Conservation (phyloP, 2,113 vertebrate genomes). For the Colaptes auratus region DNA sequence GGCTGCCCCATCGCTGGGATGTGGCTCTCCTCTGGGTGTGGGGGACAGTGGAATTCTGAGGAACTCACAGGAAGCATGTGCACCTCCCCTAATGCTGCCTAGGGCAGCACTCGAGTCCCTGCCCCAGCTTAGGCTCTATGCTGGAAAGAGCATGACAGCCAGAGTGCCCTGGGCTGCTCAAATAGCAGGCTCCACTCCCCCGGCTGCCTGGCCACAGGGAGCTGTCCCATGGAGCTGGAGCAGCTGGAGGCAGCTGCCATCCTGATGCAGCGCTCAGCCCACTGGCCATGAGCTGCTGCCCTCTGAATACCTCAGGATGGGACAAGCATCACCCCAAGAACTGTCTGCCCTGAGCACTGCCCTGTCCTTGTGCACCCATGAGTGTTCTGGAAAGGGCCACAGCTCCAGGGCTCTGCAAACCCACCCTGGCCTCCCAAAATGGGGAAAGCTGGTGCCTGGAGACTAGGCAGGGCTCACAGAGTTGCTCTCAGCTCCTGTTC, state of each 20-base stretch:
- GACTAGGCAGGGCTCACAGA: neutral
- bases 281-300: accelerated
- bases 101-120: neutral
- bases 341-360: neutral
- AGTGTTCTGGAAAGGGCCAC: neutral
- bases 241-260: neutral
- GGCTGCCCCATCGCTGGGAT: neutral
- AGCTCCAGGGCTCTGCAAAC: neutral
- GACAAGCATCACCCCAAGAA: neutral
- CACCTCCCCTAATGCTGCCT: neutral
- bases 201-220: neutral
- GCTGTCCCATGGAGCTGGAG: constrained; percentile 28
- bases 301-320: neutral
- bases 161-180: constrained; percentile 17
- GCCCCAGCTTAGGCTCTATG: neutral
- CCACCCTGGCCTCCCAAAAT: neutral
- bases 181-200: neutral
- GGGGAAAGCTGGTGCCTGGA: accelerated
- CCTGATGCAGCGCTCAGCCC: neutral
- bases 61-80: neutral
- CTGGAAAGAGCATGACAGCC: constrained; percentile 35
- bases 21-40: neutral
- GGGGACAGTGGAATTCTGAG: neutral
- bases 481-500: neutral
- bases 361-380: accelerated